Evolutionary conservation across 2,113 vertebrate species (phyloP), one percentile per base, ranked within the genome.

Genomic region (Pterocles gutturalis): DNA sequence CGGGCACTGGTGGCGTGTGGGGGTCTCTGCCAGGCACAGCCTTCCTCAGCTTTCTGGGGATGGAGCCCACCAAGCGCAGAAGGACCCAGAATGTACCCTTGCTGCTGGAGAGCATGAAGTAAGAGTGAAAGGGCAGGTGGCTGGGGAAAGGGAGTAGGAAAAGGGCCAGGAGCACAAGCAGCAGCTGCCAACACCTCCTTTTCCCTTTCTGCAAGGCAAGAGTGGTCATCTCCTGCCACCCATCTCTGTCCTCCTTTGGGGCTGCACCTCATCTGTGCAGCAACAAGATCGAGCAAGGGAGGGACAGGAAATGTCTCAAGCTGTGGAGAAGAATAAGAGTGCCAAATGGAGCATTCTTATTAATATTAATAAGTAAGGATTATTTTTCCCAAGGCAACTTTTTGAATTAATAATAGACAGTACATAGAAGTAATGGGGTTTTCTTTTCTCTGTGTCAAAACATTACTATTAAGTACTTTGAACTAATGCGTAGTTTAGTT

Each of bases 1-100:
- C 1, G 3, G 45, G 48, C 3, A 2, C 17, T 5, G 1, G 53
- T 18, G 24, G 17, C 0, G 0, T 46, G 49, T 1, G 2, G 31
- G 10, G 24, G 24, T 66, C 60, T 81, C 55, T 95, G 65, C 49
- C 36, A 57, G 57, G 26, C 70, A 45, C 38, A 58, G 36, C 24
- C 55, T 58, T 79, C 38, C 70, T 67, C 75, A 33, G 49, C 62
- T 38, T 53, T 43, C 49, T 46, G 48, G 25, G 33, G 11, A 46
- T 0, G 2, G 54, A 90, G 38, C 19, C 66, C 49, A 38, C 22
- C 12, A 38, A 31, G 51, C 3, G 1, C 28, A 66, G 73, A 57
- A 90, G 25, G 29, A 7, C 70, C n/a, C 34, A 17, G 49, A 31
- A 33, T 25, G 21, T 43, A 60, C 22, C 31, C n/a, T 48, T 53